Percentiles rank a stretch among this genome's conserved stretches.
phyloP scores from a whole-genome alignment of 2,797 vertebrate genomes.

The Muscicapa comitata region DNA sequence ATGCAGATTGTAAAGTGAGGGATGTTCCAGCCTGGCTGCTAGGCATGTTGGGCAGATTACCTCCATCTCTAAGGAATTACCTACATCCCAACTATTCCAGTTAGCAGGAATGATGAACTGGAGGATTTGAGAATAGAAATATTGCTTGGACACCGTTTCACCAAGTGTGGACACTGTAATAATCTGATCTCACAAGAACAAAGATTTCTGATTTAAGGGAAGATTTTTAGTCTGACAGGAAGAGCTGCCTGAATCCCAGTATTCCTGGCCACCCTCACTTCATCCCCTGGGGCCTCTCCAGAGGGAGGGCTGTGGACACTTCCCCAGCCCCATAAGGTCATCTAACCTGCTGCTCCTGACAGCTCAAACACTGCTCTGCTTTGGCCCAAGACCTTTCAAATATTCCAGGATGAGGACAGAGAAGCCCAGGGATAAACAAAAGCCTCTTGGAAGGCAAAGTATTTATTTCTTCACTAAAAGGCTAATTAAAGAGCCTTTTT shows the following conservation, averaged over 20 bases:
- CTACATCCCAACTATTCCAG: not conserved
- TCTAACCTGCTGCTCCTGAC: not conserved
- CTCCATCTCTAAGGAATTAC: not conserved
- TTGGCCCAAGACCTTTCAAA: not conserved
- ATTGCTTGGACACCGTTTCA: not conserved
- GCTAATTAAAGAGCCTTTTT: not conserved
- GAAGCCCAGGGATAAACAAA: not conserved
- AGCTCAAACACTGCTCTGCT: not conserved
- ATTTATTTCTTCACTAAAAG: not conserved
- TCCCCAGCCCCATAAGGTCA: not conserved
- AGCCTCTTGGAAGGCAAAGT: not conserved
- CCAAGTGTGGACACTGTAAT: not conserved
- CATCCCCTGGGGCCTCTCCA: not conserved
- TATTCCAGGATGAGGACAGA: not conserved
- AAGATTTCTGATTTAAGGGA: not conserved
- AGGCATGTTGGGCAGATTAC: not conserved
- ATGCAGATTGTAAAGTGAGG: not conserved
- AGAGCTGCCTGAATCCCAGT: not conserved
- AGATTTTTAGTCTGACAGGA: not conserved
- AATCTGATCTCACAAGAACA: not conserved
- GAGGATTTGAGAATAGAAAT: not conserved
- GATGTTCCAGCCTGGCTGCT: not conserved
- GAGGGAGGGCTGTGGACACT: not conserved
- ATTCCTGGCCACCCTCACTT: not conserved
- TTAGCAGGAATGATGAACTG: not conserved